A percentile compares a stretch with the other conserved stretches of the same genome.
These are phyloP conservation scores for Patella vulgata DNA, from an alignment of 1,140 invertebrate species.

Conservation along the genomic window DNA sequence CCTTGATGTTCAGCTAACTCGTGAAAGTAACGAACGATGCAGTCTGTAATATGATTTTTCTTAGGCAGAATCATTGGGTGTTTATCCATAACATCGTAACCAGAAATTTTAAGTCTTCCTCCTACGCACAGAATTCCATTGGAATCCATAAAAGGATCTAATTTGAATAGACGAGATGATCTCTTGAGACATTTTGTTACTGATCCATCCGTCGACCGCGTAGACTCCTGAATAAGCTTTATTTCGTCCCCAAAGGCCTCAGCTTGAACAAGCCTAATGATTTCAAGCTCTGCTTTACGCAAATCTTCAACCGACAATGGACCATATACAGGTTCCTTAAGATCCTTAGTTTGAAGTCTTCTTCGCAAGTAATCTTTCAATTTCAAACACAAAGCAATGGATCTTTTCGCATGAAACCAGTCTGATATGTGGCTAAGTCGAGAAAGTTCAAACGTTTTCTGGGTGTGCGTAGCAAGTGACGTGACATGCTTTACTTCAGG, in stretches of 20 bases:
- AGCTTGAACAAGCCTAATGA: slow-evolving; percentile 20
- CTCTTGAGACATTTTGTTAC: too few relatives aligned
- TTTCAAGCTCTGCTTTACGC: slow-evolving; percentile 8
- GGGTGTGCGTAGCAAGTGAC: background rate
- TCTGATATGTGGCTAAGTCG: slow-evolving; percentile 5
- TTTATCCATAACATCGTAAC: slow-evolving; percentile 28
- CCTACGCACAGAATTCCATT: slow-evolving; percentile 23
- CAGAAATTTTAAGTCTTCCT: slow-evolving; percentile 11
- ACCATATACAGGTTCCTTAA: slow-evolving; percentile 9
- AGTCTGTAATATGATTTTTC: slow-evolving; percentile 4
- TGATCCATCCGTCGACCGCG: too few relatives aligned
- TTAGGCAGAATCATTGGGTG: too few relatives aligned
- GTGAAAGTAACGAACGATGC: slow-evolving; percentile 22
- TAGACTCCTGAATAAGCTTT: too few relatives aligned
- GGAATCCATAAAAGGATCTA: slow-evolving; percentile 20
- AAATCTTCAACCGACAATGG: slow-evolving; percentile 13
- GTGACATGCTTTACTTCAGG: slow-evolving; percentile 22
- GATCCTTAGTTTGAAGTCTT: too few relatives aligned
- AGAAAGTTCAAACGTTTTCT: background rate
- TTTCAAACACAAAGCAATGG: slow-evolving; percentile 14
- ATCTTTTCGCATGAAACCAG: background rate
- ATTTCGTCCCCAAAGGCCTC: slow-evolving; percentile 14
- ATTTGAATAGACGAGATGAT: slow-evolving; percentile 8
- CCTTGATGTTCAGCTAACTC: slow-evolving; percentile 27
- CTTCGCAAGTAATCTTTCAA: too few relatives aligned